phyloP scores from a whole-genome alignment of 2,888 invertebrate genomes.

The Ophonus ardosiacus region DNA sequence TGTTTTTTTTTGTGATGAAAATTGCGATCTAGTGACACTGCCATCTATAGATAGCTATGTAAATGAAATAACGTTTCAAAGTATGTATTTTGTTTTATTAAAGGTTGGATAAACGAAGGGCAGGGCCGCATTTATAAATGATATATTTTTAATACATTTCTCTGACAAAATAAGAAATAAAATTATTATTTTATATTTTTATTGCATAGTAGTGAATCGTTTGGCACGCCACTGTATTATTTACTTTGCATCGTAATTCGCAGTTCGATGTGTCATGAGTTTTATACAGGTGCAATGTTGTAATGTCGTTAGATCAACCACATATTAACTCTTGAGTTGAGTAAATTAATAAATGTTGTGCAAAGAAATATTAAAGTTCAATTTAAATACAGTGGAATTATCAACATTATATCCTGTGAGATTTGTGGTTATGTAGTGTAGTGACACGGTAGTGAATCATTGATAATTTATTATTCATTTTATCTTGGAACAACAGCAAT shows the following conservation, averaged over 20 bases:
- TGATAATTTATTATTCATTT: conserved; percentile 28
- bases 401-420: conserved; percentile 22
- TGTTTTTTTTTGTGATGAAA: too few relatives aligned
- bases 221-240: conserved; percentile 58
- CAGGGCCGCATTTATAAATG: too few relatives aligned
- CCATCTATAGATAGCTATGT: too few relatives aligned
- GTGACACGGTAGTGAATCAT: conserved; percentile 46
- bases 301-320: conserved; percentile 35
- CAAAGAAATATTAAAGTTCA: conserved; percentile 13
- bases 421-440: conserved; percentile 58
- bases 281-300: conserved; percentile 49
- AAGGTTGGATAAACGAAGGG: too few relatives aligned
- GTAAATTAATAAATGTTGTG: not conserved
- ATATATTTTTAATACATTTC: too few relatives aligned
- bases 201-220: not conserved
- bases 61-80: too few relatives aligned
- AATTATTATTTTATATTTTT: not conserved
- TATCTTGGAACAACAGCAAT: conserved; percentile 40
- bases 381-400: conserved; percentile 7
- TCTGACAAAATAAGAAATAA: not conserved
- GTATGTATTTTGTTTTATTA: too few relatives aligned
- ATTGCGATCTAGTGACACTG: too few relatives aligned
- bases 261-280: conserved; percentile 61
- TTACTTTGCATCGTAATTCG: conserved; percentile 60
- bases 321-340: conserved; percentile 37